These are phyloP conservation scores for Theristicus caerulescens DNA, from an alignment of 2,113 vertebrate species.

Conservation along the genomic window DNA sequence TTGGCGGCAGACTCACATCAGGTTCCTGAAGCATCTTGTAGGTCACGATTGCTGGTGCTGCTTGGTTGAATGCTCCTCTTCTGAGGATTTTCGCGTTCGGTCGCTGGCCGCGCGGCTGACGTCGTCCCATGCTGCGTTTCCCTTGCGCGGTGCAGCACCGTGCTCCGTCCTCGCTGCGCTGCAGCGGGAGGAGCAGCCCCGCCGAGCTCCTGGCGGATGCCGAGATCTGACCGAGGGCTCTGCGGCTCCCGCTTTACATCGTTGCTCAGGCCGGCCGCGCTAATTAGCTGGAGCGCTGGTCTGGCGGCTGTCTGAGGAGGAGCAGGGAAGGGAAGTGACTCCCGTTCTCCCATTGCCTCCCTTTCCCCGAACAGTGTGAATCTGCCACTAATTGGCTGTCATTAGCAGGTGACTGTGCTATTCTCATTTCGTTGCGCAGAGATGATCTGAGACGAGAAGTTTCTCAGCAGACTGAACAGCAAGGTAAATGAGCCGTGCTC, in stretches of 20 bases:
- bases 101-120: rapidly evolving
- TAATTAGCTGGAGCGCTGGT: neutral
- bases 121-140: rapidly evolving
- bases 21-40: neutral
- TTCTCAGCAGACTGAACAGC: neutral
- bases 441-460: neutral
- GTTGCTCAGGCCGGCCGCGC: rapidly evolving
- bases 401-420: neutral
- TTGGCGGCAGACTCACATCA: neutral
- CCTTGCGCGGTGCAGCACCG: neutral
- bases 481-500: neutral
- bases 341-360: neutral
- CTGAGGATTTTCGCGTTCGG: neutral
- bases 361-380: neutral
- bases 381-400: neutral
- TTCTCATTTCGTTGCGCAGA: neutral
- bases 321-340: neutral
- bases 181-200: neutral
- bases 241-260: neutral
- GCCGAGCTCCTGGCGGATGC: rapidly evolving
- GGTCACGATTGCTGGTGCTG: neutral
- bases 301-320: neutral
- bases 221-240: neutral
- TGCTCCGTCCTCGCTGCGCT: neutral
- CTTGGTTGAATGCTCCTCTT: rapidly evolving